Evolutionary conservation across 2,113 vertebrate genomes (phyloP), one percentile per base, ranked within the genome.

Genomic region (Ophiodon elongatus): DNA sequence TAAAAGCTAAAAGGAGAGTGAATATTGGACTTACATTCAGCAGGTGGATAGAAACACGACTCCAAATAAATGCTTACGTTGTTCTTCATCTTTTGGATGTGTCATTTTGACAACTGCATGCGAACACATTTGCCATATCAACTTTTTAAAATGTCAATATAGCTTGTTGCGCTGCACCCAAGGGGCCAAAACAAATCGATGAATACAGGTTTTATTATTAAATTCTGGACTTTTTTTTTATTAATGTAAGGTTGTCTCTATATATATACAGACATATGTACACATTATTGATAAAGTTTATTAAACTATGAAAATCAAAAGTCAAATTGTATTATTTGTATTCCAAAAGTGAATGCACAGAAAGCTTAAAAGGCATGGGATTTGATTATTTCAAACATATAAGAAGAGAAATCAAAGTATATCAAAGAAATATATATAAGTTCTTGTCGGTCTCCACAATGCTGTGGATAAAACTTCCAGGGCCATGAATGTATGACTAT

Each of bases 391-490:
- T 41, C 1, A 39, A 76, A 62, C 0, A n/a, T 7, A 19, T 17
- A 15, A 45, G 43, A 45, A 45, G 43, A 45, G 15, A 45, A 45
- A 15, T 15, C 43, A 10, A 45, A 45, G 43, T 15, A 45, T 45
- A 45, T 14, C 14, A n/a, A n/a, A n/a, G n/a, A n/a, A n/a, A n/a
- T n/a, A n/a, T n/a, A 43, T 43, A 43, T 43, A 43, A 3, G 5
- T 41, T 47, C 65, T 70, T 66, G 70, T 75, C 13, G 2, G 23
- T 82, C 69, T 82, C 75, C 63, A 33, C 62, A 47, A 76, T 29
- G 13, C 77, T 79, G 65, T 75, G 77, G 60, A 69, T 57, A 82
- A 83, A 90, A 87, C 69, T 83, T 91, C 39, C 77, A 83, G 74
- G 56, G 50, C 79, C 82, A 33, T 77, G 33, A 43, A 59, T 85